Evolutionary conservation across 1,140 invertebrate genomes (phyloP), one percentile per base, ranked within the genome.

Genomic region (Nasonia vitripennis): DNA sequence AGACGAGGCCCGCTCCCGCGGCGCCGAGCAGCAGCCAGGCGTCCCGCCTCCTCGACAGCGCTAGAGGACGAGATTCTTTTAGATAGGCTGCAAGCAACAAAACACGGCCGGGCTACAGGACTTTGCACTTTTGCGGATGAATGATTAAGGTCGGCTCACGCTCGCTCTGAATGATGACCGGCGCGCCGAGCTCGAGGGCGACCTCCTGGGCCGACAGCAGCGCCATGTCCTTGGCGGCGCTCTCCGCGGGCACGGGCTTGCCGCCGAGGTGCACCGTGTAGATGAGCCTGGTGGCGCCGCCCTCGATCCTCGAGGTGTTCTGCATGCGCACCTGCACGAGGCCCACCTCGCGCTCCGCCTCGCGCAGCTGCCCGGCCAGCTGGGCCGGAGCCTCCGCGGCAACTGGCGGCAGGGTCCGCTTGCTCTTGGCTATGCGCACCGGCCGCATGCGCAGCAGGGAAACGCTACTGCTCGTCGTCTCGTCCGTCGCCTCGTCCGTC

Each of bases 91-190:
- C 94, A 93, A 78, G 27, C 67, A 79, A 85, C 71, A 86, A 85
- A 51, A 85, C 20, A 80, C 48, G 41, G 27, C 27, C 41, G 20
- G 20, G 20, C 83, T 78, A 83, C 70, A 84, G 75, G 20, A 45
- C 67, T n/a, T 79, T 74, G 80, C 51, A 37, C 34, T 5, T 4
- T 5, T 37, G 34, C 23, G 31, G 6, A 20, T 11, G 12, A 37
- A 31, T n/a, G 45, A 37, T 45, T 0, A 9, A 45, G 5, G 27
- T 31, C 14, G 11, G 92, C 95, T 95, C 94, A 97, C 97, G 97
- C 94, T 97, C 96, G 78, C 97, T 96, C 93, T 97, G 97, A 84
- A 96, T 96, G 20, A 96, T 95, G n/a, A 97, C 95, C 0, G 96
- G 94, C 67, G 95, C 95, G 10, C 96, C 96, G 45, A 97, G 92